Evolutionary conservation across 2,797 vertebrate species (phyloP), one percentile per base, ranked within the genome.

Genomic region (Eulemur coronatus): DNA sequence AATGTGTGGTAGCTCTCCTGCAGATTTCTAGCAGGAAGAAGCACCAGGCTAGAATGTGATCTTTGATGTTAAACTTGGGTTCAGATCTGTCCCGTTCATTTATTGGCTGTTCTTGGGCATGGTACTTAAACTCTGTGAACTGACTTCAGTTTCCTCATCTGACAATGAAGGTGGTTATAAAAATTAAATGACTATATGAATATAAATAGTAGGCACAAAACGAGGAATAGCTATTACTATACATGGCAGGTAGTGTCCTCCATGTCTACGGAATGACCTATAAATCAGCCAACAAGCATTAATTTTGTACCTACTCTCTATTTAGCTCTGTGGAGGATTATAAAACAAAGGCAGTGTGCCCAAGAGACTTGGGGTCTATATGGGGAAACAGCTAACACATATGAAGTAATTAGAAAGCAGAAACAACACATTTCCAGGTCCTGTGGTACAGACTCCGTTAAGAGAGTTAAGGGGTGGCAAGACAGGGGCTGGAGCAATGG

Each of bases 391-490:
- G 43, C 65, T 67, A 70, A 78, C n/a, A 63, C 2, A 4, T 33
- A 33, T 63, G 86, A 76, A 91, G 13, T 84, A 61, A 93, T 94
- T 65, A 90, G 87, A 41, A 96, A 93, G 69, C 67, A 73, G 35
- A 57, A 50, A 57, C 20, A 57, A 41, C 28, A 33, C 20, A 33
- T 72, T 88, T 93, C 30, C 55, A 79, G 55, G 33, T 76, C 81
- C 38, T 69, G 8, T 75, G 79, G 52, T 33, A 28, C 24, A 30
- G 57, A 89, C 69, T 97, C 55, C 61, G 8, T 57, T 73, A 81
- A 52, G 55, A 67, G 43, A 81, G n/a, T 59, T 82, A 73, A 65
- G 5, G 35, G 46, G 35, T 86, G 38, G n/a, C 30, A 48, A 50
- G 59, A 93, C 84, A 69, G 72, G 76, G 30, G 7, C 69, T 67